Base-by-base conservation (phyloP, 2,888 invertebrate species). In the Linnaemya vulpina region DNA sequence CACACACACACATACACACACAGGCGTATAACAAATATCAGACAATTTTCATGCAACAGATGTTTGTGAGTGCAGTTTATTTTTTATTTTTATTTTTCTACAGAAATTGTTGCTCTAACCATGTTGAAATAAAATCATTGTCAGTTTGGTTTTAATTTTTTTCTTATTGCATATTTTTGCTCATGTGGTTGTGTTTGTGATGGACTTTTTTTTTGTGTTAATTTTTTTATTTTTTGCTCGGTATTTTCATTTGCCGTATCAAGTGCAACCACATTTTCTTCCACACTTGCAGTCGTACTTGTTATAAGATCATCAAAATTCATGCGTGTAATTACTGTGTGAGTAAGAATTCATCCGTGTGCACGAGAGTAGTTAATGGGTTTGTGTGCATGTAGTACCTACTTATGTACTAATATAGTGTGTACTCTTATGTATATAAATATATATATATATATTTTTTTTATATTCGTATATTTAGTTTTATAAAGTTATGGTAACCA, bases 241-340 rank as follows among this genome's bases (percentile, higher is more conserved):
- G 40, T 40, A 13, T 40, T 35, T 80, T 15, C 38, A 67, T 58
- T 71, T 76, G 90, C 89, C 87, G 86, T 90, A 89, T 88, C 90
- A 90, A 91, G 91, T 90, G 90, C 88, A 90, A 90, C 90, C 90
- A 89, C 91, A 91, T 91, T 91, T 90, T 91, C 89, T 89, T 90
- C 87, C 88, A 90, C 63, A 82, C 55, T 71, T 65, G 22, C 35
- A 68, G 68, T 53, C 15, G 30, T 60, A 74, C 65, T 73, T 80
- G 73, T 74, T 74, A 65, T 58, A 82, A 71, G 65, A 77, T 82
- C 82, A 71, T 82, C 58, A 76, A 82, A 76, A 82, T 73, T 65
- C 71, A 82, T 82, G 76, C 76, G 63, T 77, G 60, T 74, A 74
- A 74, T 70, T 67, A 60, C 67, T 74, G 53, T 40, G 51, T 67